Conservation (phyloP, 2,113 vertebrate genomes). For the Cinclus cinclus region DNA sequence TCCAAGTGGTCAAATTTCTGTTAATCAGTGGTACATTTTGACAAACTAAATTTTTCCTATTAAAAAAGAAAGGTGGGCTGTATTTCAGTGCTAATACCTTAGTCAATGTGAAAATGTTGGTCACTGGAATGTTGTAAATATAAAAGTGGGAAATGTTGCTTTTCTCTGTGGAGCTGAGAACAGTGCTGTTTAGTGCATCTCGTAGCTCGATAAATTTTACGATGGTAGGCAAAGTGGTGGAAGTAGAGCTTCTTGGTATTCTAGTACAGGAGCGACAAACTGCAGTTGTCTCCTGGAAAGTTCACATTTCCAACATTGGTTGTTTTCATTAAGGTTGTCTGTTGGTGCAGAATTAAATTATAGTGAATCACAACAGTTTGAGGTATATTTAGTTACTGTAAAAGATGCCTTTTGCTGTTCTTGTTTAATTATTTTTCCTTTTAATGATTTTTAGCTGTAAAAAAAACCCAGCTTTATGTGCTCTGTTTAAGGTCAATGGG, state of each 20-base stretch:
- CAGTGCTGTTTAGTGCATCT: not conserved
- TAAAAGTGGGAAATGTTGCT: not conserved
- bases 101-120: not conserved
- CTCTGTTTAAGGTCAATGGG: not conserved
- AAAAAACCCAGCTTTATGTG: not conserved
- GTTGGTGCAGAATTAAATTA: not conserved
- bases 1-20: not conserved
- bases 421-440: not conserved
- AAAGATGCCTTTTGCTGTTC: not conserved
- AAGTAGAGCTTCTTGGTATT: not conserved
- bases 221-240: not conserved
- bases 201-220: not conserved
- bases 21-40: not conserved
- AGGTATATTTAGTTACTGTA: not conserved
- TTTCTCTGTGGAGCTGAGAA: not conserved
- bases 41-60: not conserved
- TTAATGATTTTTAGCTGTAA: not conserved
- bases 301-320: not conserved
- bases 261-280: not conserved
- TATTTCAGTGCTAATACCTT: not conserved
- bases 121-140: not conserved
- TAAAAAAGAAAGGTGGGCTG: rapidly evolving
- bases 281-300: not conserved
- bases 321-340: not conserved
- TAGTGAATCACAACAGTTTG: not conserved